These are phyloP conservation scores for Myotis yumanensis DNA, from an alignment of 2,113 vertebrate species.

Conservation along the genomic window DNA sequence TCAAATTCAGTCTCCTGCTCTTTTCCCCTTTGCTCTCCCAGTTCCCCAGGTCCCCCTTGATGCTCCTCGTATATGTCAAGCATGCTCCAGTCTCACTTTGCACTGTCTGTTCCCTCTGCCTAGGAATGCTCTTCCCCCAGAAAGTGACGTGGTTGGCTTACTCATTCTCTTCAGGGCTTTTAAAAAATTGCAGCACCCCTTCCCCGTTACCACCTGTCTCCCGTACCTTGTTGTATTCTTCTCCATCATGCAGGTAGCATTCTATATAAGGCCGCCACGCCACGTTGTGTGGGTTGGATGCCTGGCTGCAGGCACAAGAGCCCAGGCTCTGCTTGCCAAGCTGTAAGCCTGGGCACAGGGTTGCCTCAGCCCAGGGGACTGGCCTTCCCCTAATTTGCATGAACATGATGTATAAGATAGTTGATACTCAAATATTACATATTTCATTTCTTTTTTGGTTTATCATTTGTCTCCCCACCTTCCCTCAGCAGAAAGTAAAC, in stretches of 20 bases:
- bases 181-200: not conserved
- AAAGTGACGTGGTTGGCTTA: not conserved
- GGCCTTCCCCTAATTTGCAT: not conserved
- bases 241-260: not conserved
- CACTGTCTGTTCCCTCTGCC: not conserved
- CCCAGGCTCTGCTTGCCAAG: not conserved
- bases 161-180: not conserved
- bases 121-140: not conserved
- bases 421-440: not conserved
- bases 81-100: not conserved
- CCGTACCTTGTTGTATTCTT: not conserved
- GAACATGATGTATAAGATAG: not conserved
- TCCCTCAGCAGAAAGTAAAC: not conserved
- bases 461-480: not conserved
- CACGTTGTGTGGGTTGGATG: not conserved
- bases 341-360: not conserved
- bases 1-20: not conserved
- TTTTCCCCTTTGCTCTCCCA: not conserved
- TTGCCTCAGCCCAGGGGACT: not conserved
- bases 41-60: not conserved
- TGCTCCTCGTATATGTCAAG: not conserved
- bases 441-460: not conserved
- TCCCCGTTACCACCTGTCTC: not conserved
- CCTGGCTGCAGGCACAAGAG: not conserved
- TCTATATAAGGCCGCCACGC: accelerated